Evolutionary conservation across 2,888 invertebrate species (phyloP), one percentile per base, ranked within the genome.

Genomic region (Xylota sylvarum): DNA sequence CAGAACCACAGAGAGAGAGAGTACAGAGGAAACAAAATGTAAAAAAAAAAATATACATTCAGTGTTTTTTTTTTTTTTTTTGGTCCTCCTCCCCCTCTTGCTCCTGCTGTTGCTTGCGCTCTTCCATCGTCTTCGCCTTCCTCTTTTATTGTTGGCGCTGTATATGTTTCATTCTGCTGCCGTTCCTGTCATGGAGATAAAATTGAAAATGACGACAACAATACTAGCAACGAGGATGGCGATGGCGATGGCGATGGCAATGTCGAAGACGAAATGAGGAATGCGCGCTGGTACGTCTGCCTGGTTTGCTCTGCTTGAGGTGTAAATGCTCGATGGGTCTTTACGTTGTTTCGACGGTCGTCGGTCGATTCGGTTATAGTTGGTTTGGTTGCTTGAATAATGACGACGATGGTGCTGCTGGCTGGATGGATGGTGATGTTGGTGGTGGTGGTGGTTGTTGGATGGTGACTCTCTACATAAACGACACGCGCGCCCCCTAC

Each of bases 171-270:
- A 78, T 76, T 81, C 86, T 78, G 60, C 82, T 78, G 60, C 35
- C 74, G 77, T 77, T 86, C 82, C 67, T 82, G 81, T 78, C 81
- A 81, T 82, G 77, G 78, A 82, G 81, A 86, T 86, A 82, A 86
- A 86, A 81, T 64, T 86, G 81, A 81, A 81, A 86, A 85, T 80
- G 80, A 85, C 81, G 73, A 72, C 86, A 81, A 73, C 81, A 77
- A 73, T 81, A 72, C 70, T 32, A 7, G 12, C 10, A 23, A 56
- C 19, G 43, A 50, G 37, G 27, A 50, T 70, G 70, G 14, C 56
- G 12, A 55, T 17, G 70, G 14, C 56, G 12, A 55, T 17, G 56
- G 14, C 17, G 56, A 69, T 32, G 48, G 35, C 74, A 27, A 64
- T 81, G 67, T 73, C 73, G 77, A 81, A 86, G 86, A 73, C 72